Conservation (phyloP, 1,140 invertebrate species). For the Mylabris phalerata region DNA sequence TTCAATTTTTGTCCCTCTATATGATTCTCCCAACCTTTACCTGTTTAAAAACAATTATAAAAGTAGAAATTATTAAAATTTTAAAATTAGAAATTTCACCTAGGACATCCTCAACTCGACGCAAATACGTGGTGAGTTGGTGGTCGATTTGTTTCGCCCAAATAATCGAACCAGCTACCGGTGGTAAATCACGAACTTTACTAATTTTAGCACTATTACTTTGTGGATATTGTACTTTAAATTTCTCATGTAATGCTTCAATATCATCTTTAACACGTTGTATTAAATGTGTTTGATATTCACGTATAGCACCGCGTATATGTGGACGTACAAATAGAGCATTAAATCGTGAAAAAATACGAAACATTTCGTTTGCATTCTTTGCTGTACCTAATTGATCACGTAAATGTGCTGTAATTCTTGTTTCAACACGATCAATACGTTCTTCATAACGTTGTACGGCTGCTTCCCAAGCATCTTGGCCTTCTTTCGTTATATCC, state of each 20-base stretch:
- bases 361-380: conserved; percentile 99
- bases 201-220: conserved; percentile 90
- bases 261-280: conserved; percentile 99
- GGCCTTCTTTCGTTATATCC: conserved; percentile 94
- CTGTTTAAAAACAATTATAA: conserved; percentile 39
- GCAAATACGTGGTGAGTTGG: conserved; percentile 94
- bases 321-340: conserved; percentile 97
- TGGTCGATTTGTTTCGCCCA: conserved; percentile 99
- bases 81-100: conserved; percentile 47
- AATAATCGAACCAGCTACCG: conserved; percentile 94
- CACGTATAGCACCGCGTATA: conserved; percentile 95
- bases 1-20: conserved; percentile 98
- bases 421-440: conserved; percentile 94
- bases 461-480: conserved; percentile 95
- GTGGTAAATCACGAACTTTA: conserved; percentile 86
- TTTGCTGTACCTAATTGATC: conserved; percentile 97
- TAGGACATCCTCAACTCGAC: conserved; percentile 94
- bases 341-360: conserved; percentile 97
- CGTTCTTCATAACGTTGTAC: conserved; percentile 93
- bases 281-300: conserved; percentile 99
- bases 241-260: conserved; percentile 94
- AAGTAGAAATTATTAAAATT: background rate
- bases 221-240: conserved; percentile 92
- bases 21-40: conserved; percentile 98
- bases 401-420: conserved; percentile 91